A percentile compares a stretch with the other conserved stretches of the same genome.
Conservation (phyloP, 2,888 invertebrate genomes). For the Laothoe populi region DNA sequence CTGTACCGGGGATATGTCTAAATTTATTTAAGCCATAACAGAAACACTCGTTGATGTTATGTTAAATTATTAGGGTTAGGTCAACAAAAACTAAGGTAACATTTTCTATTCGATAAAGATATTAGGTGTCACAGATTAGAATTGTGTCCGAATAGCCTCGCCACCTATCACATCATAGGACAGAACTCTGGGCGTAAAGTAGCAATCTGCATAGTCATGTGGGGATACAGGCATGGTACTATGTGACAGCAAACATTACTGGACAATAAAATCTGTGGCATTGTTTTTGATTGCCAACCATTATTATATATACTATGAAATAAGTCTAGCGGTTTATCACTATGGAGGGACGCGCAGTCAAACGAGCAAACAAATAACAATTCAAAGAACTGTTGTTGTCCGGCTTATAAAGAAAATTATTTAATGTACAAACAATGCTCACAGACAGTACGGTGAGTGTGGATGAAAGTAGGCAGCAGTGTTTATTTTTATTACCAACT, state of each 20-base stretch:
- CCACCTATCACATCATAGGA: too few relatives aligned
- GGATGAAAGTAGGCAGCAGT: slow-evolving; percentile 16
- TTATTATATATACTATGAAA: neutral
- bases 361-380: slow-evolving; percentile 2
- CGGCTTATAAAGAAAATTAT: slow-evolving; percentile 4
- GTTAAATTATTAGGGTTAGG: too few relatives aligned
- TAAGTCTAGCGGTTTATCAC: slow-evolving; percentile 1
- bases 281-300: neutral
- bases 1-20: neutral
- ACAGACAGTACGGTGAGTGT: slow-evolving; percentile 1
- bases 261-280: neutral
- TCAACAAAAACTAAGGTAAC: too few relatives aligned
- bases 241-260: neutral
- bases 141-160: too few relatives aligned
- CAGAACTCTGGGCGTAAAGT: too few relatives aligned
- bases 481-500: slow-evolving; percentile 22
- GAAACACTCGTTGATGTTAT: neutral
- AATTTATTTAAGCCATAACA: neutral
- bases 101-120: too few relatives aligned
- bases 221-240: too few relatives aligned
- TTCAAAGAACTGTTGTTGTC: slow-evolving; percentile 19
- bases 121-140: too few relatives aligned
- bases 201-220: too few relatives aligned
- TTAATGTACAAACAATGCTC: slow-evolving; percentile 18
- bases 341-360: neutral